phyloP scores from a whole-genome alignment of 2,113 vertebrate species.

The Uria aalge region DNA sequence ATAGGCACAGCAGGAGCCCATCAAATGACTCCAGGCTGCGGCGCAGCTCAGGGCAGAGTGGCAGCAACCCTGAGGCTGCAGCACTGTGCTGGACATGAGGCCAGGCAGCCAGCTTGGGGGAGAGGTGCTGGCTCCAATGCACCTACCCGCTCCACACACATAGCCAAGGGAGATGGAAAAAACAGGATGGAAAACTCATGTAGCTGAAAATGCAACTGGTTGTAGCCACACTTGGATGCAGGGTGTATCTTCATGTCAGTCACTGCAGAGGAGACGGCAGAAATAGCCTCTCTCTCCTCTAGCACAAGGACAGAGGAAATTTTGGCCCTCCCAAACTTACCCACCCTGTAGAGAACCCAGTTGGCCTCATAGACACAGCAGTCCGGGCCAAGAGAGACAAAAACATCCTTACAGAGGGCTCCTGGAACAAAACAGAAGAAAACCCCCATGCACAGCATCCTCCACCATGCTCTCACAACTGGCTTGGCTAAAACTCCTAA shows the following conservation, averaged over 20 bases:
- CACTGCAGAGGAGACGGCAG: not conserved
- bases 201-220: not conserved
- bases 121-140: not conserved
- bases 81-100: accelerated
- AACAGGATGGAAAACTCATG: not conserved
- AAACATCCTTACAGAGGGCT: not conserved
- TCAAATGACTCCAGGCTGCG: not conserved
- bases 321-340: not conserved
- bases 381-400: not conserved
- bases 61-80: not conserved
- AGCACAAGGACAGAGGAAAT: not conserved
- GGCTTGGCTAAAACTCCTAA: not conserved
- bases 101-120: not conserved
- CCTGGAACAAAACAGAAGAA: not conserved
- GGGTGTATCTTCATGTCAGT: not conserved
- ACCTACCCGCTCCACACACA: accelerated
- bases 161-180: not conserved
- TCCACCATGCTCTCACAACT: not conserved
- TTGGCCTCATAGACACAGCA: not conserved
- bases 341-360: not conserved
- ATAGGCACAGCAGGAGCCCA: not conserved
- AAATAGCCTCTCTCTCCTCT: not conserved
- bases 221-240: not conserved
- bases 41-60: not conserved
- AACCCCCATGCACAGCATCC: not conserved